Evolutionary conservation across 2,113 vertebrate species (phyloP), one percentile per base, ranked within the genome.

Genomic region (Neotragus pygmaeus): DNA sequence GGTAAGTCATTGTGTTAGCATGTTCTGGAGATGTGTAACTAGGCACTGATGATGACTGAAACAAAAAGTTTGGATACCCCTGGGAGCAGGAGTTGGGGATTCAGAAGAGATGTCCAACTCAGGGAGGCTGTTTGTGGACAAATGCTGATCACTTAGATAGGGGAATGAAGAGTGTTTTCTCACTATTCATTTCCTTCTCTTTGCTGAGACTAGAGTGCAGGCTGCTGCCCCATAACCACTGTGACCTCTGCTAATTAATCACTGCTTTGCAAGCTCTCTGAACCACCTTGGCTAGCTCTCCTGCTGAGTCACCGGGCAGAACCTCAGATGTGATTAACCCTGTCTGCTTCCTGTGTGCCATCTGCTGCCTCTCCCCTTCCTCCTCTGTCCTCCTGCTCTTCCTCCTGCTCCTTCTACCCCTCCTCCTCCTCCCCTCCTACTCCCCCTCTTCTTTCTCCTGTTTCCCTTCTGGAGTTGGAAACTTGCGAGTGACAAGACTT

Each of bases 1-100:
- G 58, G 0, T n/a, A 25, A 10, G 13, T 17, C 6, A 1, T 6
- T 16, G 0, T 3, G 28, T 17, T 7, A 19, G 25, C 5, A 14
- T 14, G 28, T 13, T 12, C 21, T 80, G 16, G 19, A 1, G 17
- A 11, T 33, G 88, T 28, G 4, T 43, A 25, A 8, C 58, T 62
- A 49, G 66, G 33, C 8, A 7, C 33, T 83, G 80, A 43, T 90
- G 11, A 3, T 51, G 55, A 39, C 39, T 36, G 27, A 47, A 60
- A 33, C 8, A 66, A 21, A 58, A 70, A 43, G 30, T 47, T 21
- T 81, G 28, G 53, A 5, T 83, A 13, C 15, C 7, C 39, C 70
- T 27, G 47, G 53, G 39, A 36, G 13, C 21, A 58, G 58, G 33
- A 66, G 21, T 1, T 43, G 36, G 19, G 33, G 30, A n/a, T 47